Conservation (phyloP, 1,140 invertebrate genomes). For the Choristoneura fumiferana region DNA sequence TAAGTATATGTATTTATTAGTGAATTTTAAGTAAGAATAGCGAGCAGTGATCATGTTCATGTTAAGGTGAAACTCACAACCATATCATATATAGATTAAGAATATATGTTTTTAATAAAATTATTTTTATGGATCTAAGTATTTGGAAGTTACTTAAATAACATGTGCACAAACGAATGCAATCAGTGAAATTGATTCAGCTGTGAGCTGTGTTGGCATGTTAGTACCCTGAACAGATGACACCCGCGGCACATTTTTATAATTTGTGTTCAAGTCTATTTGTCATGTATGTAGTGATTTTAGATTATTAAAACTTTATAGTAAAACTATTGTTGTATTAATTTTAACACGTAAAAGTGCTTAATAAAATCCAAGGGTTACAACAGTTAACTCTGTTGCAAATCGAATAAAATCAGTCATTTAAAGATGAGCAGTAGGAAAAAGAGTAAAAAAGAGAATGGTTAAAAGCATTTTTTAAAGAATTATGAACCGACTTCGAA, state of each 20-base stretch:
- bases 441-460: no score
- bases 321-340: slow-evolving; percentile 17
- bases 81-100: slow-evolving; percentile 17
- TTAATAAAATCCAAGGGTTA: no score
- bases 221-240: not conserved
- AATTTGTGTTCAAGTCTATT: slow-evolving; percentile 23
- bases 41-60: slow-evolving; percentile 15
- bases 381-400: no score
- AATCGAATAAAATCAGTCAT: no score
- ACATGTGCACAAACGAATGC: slow-evolving; percentile 5
- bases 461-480: no score
- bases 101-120: slow-evolving; percentile 8
- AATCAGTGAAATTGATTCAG: not conserved
- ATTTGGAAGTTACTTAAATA: not conserved
- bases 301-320: slow-evolving; percentile 26
- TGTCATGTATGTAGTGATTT: slow-evolving; percentile 26
- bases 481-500: no score
- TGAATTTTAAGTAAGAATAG: slow-evolving; percentile 1
- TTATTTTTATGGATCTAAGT: slow-evolving; percentile 12
- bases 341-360: not conserved
- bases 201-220: not conserved
- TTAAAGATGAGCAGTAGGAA: no score
- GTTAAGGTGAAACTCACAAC: not conserved
- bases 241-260: slow-evolving; percentile 9
- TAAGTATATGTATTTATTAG: no score